Evolutionary conservation across 2,797 vertebrate species (phyloP), one percentile per base, ranked within the genome.

Genomic region (Amazona finschi): DNA sequence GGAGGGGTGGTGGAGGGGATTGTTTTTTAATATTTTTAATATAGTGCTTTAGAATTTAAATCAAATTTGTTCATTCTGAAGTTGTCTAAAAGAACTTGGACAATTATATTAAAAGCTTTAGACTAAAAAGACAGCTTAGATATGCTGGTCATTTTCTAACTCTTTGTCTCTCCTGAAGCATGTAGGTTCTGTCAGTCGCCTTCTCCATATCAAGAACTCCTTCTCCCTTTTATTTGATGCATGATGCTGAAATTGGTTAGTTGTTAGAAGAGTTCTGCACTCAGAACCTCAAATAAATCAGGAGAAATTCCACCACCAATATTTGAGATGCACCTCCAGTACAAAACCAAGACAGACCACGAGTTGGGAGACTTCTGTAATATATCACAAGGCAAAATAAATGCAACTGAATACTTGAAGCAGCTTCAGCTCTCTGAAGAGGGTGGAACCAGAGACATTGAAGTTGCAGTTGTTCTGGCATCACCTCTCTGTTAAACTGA

Each of bases 1-100:
- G 18, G 12, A 50, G 9, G 21, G 3, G 6, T n/a, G 24, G 3
- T 76, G 15, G 7, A 15, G 2, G 2, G 7, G 2, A 36, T 36
- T 36, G 36, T 36, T 36, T 36, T 36, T 36, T 36, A 36, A 36
- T 36, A 36, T 36, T 36, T 36, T 36, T 36, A 36, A 36, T 36
- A 36, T 8, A 41, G 6, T 24, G 3, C 30, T 66, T 58, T 75
- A 78, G 15, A 41, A 16, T 87, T 79, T 24, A 65, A 66, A 25
- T 79, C 9, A 55, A 17, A 67, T 67, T 20, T 60, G 2, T 30
- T 19, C 7, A 5, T 77, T 88, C 33, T 38, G 44, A 88, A 71
- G 7, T 16, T 28, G 69, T 11, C 11, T 39, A 25, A 53, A 79
- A 75, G 7, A 58, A n/a, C 5, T 39, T 31, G 46, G 27, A n/a